Evolutionary conservation across 2,888 invertebrate genomes (phyloP).

Genomic region (Zootermopsis nevadensis): DNA sequence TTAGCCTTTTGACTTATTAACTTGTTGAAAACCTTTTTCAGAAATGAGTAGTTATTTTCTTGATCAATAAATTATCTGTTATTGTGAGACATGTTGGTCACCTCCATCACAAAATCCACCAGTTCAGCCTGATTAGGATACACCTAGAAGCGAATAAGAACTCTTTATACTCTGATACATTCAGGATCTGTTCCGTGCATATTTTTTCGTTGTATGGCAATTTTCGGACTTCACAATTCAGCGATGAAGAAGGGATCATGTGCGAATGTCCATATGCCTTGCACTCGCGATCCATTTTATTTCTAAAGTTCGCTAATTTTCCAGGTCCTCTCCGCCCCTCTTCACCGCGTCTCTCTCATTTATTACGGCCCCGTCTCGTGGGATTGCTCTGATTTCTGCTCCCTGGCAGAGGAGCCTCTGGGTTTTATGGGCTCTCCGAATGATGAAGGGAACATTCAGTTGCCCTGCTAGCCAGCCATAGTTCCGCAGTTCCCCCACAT

Average conservation of each 20-base stretch:
- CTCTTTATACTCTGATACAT: too few species aligned
- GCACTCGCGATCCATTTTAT: background rate
- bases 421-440: slow-evolving; percentile 8
- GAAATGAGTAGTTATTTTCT: too few species aligned
- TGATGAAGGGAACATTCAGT: slow-evolving; percentile 14
- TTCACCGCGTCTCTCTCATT: background rate
- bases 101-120: too few species aligned
- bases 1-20: too few species aligned
- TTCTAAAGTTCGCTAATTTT: background rate
- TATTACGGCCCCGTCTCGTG: background rate
- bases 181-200: background rate
- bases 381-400: slow-evolving; percentile 16
- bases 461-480: background rate
- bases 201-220: background rate
- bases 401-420: background rate
- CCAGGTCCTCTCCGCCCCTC: background rate
- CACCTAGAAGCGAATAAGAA: too few species aligned
- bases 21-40: too few species aligned
- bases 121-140: too few species aligned
- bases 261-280: background rate
- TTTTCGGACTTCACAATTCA: background rate
- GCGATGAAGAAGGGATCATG: background rate
- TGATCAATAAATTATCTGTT: too few species aligned
- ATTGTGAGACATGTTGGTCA: too few species aligned
- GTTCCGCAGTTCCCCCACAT: background rate